These are phyloP conservation scores for Drosophila biarmipes DNA, from an alignment of 1,140 invertebrate species.

Conservation along the genomic window DNA sequence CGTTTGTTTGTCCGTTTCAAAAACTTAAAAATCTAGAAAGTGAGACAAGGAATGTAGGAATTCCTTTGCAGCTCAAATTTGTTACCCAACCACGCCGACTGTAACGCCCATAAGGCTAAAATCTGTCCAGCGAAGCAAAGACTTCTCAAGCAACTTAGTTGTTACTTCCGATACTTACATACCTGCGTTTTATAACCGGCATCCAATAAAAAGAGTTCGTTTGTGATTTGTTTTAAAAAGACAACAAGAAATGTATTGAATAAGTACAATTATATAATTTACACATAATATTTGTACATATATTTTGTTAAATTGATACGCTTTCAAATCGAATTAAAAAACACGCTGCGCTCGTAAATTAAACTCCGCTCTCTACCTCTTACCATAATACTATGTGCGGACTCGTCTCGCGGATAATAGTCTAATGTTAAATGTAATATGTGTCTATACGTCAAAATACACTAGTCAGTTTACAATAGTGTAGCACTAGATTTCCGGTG, in stretches of 20 bases:
- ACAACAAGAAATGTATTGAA: slow-evolving; percentile 63
- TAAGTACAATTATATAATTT: slow-evolving; percentile 56
- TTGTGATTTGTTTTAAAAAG: slow-evolving; percentile 38
- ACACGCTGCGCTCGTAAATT: slow-evolving; percentile 12
- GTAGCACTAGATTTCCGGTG: slow-evolving; percentile 5
- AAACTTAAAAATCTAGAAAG: no score
- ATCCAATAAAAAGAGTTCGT: slow-evolving; percentile 37
- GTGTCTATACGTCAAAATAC: slow-evolving; percentile 32
- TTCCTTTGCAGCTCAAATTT: no score
- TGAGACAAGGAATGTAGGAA: no score
- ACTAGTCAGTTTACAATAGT: slow-evolving; percentile 21
- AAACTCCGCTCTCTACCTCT: slow-evolving; percentile 2
- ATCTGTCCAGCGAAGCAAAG: background rate
- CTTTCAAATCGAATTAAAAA: slow-evolving; percentile 38
- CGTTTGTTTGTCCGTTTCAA: no score
- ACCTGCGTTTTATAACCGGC: slow-evolving; percentile 29
- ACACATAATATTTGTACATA: slow-evolving; percentile 48
- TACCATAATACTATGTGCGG: slow-evolving; percentile 15
- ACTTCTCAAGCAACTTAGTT: slow-evolving; percentile 2
- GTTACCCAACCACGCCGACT: no score
- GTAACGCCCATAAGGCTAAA: no score
- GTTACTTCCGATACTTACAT: slow-evolving; percentile 22
- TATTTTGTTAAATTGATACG: slow-evolving; percentile 30
- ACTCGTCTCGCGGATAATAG: slow-evolving; percentile 11
- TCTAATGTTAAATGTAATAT: slow-evolving; percentile 31